Evolutionary conservation across 2,797 vertebrate species (phyloP), one percentile per base, ranked within the genome.

Genomic region (Uromys caudimaculatus): DNA sequence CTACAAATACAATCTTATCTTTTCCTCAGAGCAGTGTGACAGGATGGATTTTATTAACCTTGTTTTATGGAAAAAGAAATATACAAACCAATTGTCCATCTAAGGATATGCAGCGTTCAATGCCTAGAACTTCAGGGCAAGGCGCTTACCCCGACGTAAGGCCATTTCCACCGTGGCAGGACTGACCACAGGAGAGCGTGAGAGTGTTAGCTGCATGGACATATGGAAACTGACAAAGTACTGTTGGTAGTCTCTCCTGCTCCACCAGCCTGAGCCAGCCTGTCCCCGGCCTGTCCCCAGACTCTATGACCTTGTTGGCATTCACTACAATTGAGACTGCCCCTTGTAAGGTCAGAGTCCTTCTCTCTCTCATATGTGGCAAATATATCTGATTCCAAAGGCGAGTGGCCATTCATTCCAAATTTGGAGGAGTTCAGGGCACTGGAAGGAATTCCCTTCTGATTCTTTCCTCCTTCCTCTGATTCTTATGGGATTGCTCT

Each of bases 151-250:
- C 10, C 14, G 0, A 71, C 67, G 78, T 19, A 56, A n/a, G 73
- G 21, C n/a, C 19, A 1, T 8, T 41, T 52, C 75, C 41, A 6
- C 17, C 0, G 27, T 1, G 27, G 7, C 9, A 21, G 1, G 13
- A 50, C 67, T 1, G 19, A n/a, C n/a, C 4, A 10, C 44, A 9
- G 19, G 47, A 58, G 3, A 50, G 56, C 47, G 2, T 0, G 23
- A 23, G 1, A 3, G 2, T 1, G 21, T 17, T 2, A n/a, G 13
- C 54, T 89, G 35, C 14, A 47, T 17, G 44, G 62, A 16, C 16
- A 32, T 7, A 17, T 0, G 16, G 11, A 67, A 89, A 69, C 38
- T 27, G 21, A 52, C 88, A 56, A 27, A 75, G n/a, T 0, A 11
- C 2, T 8, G 1, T 85, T 29, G 32, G 4, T 41, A 16, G 1